Percentiles rank a stretch among this genome's conserved stretches.
Conservation (phyloP, 2,797 vertebrate species). For the Alauda arvensis region DNA sequence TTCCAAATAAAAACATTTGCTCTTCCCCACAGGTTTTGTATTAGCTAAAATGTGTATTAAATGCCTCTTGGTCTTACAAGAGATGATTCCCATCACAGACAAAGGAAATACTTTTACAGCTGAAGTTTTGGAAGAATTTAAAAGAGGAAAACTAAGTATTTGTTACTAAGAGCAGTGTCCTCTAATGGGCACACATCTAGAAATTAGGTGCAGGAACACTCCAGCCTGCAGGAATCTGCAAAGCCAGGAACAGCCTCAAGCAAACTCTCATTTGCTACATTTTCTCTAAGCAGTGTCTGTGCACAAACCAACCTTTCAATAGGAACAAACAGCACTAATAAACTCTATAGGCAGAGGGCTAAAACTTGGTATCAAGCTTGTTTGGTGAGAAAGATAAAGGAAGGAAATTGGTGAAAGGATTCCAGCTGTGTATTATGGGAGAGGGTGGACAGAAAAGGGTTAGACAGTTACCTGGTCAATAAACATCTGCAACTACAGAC, state of each 20-base stretch:
- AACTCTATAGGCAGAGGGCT: background rate
- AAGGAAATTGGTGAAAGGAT: background rate
- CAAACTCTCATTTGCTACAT: background rate
- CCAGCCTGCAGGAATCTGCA: background rate
- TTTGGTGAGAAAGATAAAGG: background rate
- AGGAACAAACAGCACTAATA: background rate
- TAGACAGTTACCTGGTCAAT: background rate
- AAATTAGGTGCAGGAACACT: background rate
- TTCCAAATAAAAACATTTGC: background rate
- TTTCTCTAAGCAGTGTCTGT: background rate
- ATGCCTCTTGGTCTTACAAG: background rate
- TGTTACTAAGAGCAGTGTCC: background rate
- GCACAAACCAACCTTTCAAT: background rate
- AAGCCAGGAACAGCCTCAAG: background rate
- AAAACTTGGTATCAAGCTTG: background rate
- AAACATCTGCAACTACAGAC: accelerated
- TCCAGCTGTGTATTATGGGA: background rate
- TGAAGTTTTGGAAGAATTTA: background rate
- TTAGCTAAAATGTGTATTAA: background rate
- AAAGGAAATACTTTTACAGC: background rate
- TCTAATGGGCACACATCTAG: background rate
- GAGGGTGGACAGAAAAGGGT: background rate
- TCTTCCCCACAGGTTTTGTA: background rate
- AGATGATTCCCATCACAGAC: background rate
- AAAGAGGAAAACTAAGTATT: background rate